A percentile compares a stretch with the other conserved stretches of the same genome.
Evolutionary conservation across 2,888 invertebrate genomes (phyloP).

Genomic region (Andrena praecox): DNA sequence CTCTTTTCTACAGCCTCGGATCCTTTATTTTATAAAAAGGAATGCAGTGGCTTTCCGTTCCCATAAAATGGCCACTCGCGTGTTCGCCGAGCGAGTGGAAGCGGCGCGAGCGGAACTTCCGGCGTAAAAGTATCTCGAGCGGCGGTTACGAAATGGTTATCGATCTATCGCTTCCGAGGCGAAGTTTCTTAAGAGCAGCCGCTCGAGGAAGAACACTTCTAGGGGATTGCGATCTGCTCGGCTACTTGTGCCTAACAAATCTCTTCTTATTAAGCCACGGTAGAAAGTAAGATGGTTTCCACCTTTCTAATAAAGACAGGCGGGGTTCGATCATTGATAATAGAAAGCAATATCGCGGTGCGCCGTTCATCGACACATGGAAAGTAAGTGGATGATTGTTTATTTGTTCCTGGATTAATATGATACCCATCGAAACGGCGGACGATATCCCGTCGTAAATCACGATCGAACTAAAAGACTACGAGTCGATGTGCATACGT

Average conservation of each 20-base stretch:
- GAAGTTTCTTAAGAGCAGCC: slow-evolving; percentile 28
- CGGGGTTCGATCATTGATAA: slow-evolving; percentile 34
- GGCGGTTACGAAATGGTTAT: slow-evolving; percentile 50
- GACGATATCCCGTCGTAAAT: slow-evolving; percentile 15
- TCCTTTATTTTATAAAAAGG: background rate
- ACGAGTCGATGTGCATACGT: no score
- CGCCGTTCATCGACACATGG: slow-evolving; percentile 21
- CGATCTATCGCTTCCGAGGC: slow-evolving; percentile 40
- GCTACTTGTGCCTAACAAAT: slow-evolving; percentile 20
- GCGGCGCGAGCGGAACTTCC: slow-evolving; percentile 59
- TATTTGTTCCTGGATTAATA: background rate
- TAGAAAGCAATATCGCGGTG: slow-evolving; percentile 48
- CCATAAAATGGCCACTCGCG: slow-evolving; percentile 12
- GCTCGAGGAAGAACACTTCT: slow-evolving; percentile 32
- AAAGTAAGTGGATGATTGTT: slow-evolving; percentile 6
- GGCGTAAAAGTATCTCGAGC: slow-evolving; percentile 52
- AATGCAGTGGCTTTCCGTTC: background rate
- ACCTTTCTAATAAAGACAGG: slow-evolving; percentile 63
- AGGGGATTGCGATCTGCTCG: slow-evolving; percentile 9
- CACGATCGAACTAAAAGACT: background rate
- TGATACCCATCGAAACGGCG: background rate
- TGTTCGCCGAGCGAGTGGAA: slow-evolving; percentile 2
- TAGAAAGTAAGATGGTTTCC: slow-evolving; percentile 64
- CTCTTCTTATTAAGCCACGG: slow-evolving; percentile 37
- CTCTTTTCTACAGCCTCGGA: slow-evolving; percentile 8